Evolutionary conservation across 2,797 vertebrate species (phyloP).

Genomic region (Syngnathus acus): DNA sequence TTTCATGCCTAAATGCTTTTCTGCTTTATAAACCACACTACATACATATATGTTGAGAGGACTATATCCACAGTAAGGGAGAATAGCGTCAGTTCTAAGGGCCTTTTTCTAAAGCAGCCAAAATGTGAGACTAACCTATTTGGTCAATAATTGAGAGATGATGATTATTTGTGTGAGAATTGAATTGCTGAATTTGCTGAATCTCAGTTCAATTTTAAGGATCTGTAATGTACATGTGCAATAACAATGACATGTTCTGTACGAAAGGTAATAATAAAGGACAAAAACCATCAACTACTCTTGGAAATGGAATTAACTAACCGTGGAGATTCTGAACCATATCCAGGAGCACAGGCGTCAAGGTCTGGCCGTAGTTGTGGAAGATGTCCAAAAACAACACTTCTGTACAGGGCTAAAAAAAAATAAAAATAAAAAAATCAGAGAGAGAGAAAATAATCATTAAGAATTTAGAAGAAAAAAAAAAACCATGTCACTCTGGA

Average conservation of each 20-base stretch:
- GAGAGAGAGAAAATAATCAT: neutral
- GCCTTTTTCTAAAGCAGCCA: neutral
- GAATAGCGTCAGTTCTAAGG: neutral
- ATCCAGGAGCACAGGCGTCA: slow-evolving; percentile 88
- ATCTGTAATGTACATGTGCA: neutral
- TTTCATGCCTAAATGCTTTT: neutral
- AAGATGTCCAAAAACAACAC: slow-evolving; percentile 97
- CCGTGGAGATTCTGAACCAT: slow-evolving; percentile 92
- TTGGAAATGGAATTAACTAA: slow-evolving; percentile 39
- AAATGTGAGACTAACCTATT: neutral
- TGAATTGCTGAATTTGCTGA: neutral
- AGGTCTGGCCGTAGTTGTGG: slow-evolving; percentile 91
- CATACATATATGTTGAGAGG: slow-evolving; percentile 8
- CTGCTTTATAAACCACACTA: slow-evolving; percentile 4
- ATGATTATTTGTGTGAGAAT: neutral
- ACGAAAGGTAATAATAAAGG: neutral
- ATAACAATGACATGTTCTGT: too few relatives aligned
- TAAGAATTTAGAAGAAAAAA: neutral
- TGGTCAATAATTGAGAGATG: neutral
- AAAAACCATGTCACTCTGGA: too few relatives aligned
- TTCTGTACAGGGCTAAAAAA: slow-evolving; percentile 86
- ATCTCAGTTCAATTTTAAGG: neutral
- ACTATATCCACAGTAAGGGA: neutral
- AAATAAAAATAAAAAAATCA: neutral
- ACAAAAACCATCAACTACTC: neutral